phyloP scores from a whole-genome alignment of 2,797 vertebrate species.

The Sciurus vulgaris region DNA sequence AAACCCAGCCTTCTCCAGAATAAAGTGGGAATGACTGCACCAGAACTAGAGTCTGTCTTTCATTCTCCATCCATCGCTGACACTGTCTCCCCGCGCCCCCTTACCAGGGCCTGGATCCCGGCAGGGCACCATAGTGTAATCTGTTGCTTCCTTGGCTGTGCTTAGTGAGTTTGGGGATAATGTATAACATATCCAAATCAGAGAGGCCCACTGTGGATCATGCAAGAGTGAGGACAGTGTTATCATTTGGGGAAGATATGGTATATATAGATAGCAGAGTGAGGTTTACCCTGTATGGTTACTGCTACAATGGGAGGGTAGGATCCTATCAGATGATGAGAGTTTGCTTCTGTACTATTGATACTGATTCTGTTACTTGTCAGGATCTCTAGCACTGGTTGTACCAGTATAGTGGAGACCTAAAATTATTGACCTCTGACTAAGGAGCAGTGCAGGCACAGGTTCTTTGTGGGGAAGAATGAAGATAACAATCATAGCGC shows the following conservation, averaged over 20 bases:
- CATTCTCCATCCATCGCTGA: too few relatives aligned
- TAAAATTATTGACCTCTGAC: background rate
- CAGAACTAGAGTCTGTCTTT: too few relatives aligned
- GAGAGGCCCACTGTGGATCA: background rate
- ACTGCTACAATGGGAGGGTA: background rate
- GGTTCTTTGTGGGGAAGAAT: background rate
- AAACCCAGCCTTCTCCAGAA: too few relatives aligned
- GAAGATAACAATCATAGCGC: background rate
- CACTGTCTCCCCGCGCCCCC: too few relatives aligned
- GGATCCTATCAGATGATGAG: background rate
- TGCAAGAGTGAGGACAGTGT: background rate
- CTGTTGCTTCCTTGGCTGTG: background rate
- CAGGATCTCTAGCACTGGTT: too few relatives aligned
- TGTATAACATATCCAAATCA: background rate
- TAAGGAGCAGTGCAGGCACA: background rate
- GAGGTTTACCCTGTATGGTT: background rate
- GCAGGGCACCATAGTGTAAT: background rate
- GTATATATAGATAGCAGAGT: background rate
- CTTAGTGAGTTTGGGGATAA: background rate
- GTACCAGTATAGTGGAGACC: background rate
- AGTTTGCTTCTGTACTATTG: background rate
- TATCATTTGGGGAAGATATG: background rate
- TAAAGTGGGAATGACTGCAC: too few relatives aligned
- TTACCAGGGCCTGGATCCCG: too few relatives aligned
- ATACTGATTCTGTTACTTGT: background rate